Percentiles rank a stretch among this genome's conserved stretches.
phyloP scores from a whole-genome alignment of 2,888 invertebrate genomes.

The Orthosia gothica region DNA sequence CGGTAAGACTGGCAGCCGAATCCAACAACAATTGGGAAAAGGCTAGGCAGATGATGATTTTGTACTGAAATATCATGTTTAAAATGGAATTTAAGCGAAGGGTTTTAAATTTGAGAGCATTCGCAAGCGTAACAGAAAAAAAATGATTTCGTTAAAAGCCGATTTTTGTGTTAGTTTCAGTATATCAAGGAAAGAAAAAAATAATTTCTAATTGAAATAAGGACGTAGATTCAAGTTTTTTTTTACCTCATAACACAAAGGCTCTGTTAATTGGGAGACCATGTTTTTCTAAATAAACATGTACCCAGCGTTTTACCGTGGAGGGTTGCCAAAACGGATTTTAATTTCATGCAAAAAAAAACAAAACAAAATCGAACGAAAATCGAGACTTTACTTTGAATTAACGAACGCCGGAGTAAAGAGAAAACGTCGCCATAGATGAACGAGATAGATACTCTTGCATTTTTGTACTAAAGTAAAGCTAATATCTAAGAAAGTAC shows the following conservation, averaged over 20 bases:
- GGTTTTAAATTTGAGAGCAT: neutral
- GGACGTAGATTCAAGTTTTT: neutral
- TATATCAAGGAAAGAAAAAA: neutral
- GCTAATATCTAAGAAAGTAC: neutral
- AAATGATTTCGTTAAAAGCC: fast-evolving
- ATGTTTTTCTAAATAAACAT: conserved; percentile 67
- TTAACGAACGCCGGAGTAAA: conserved; percentile 30
- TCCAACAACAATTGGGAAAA: no score
- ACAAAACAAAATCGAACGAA: conserved; percentile 52
- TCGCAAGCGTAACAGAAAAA: neutral
- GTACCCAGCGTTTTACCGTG: conserved; percentile 33
- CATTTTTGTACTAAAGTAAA: conserved; percentile 10
- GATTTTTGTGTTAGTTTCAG: neutral
- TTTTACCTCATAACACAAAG: conserved; percentile 43
- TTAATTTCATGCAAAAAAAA: conserved; percentile 64
- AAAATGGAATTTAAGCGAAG: neutral
- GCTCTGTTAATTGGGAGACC: conserved; percentile 58
- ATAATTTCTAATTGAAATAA: neutral
- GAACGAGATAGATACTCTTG: neutral
- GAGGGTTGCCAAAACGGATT: conserved; percentile 60
- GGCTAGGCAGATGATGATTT: no score
- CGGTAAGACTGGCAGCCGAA: no score
- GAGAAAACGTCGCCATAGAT: conserved; percentile 26
- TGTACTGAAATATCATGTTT: neutral
- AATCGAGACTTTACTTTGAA: conserved; percentile 55